Evolutionary conservation across 2,888 invertebrate species (phyloP), one percentile per base, ranked within the genome.

Genomic region (Ennomos erosarius): DNA sequence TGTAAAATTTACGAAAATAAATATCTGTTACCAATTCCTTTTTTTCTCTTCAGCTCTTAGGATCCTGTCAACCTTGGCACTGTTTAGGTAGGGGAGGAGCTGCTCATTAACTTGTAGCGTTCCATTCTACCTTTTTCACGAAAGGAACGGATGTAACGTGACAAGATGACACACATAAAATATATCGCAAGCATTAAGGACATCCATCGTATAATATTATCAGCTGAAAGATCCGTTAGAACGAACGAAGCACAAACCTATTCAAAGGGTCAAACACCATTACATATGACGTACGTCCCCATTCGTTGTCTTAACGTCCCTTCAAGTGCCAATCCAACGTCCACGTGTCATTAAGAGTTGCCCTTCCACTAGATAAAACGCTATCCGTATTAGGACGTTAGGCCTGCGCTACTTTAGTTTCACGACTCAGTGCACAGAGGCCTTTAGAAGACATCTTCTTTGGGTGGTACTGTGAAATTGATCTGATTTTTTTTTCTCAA

Each of bases 321-420:
- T 59, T 44, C 49, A 45, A 54, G 49, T 10, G 45, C 12, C 59
- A 49, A 55, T 60, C 47, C 45, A 55, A 54, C 51, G 47, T 59
- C 59, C 35, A 61, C 66, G 65, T 62, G 40, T 66, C 67, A 67
- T 72, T 68, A 70, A 45, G 46, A 62, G 45, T 11, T 35, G 69
- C 70, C 67, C 64, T 79, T 78, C 73, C 76, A 65, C 66, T 74
- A 72, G 69, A 81, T 81, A 73, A 68, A 75, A 65, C 70, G 64
- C 59, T 57, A 58, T 57, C 39, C 49, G 71, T 69, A 76, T 79
- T 75, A 71, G 69, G 71, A 72, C 68, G 70, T 75, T 73, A 73
- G 69, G 69, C 75, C 67, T 53, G 49, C 69, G 65, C 74, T 78
- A 76, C 73, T 72, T 76, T 71, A 71, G 64, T 60, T 71, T 76